A percentile compares a stretch with the other conserved stretches of the same genome.
Evolutionary conservation across 2,888 invertebrate genomes (phyloP).

Genomic region (Blera fallax): DNA sequence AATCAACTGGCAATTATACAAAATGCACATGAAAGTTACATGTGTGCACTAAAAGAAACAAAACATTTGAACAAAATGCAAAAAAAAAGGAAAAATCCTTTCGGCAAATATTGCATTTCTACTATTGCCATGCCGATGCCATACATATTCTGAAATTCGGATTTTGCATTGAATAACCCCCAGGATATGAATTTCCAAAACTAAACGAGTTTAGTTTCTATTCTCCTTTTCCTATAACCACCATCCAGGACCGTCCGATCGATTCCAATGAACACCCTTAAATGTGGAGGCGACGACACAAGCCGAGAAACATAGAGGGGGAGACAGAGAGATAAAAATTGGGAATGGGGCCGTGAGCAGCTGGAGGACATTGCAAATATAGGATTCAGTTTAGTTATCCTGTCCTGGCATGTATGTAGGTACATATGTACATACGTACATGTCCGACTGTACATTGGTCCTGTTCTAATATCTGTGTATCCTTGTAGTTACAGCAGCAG

Average conservation of each 20-base stretch:
- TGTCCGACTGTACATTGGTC: conserved; percentile 35
- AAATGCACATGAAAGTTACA: conserved; percentile 35
- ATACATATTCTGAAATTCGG: conserved; percentile 38
- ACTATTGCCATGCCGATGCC: conserved; percentile 21
- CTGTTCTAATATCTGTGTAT: conserved; percentile 8
- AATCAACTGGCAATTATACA: conserved; percentile 44
- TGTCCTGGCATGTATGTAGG: conserved; percentile 3
- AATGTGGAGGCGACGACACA: conserved; percentile 29
- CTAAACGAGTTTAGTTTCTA: conserved; percentile 54
- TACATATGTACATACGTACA: conserved; percentile 21
- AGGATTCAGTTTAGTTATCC: conserved; percentile 50
- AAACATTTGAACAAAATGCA: conserved; percentile 2
- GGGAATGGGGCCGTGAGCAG: background rate
- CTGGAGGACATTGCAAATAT: conserved; percentile 60
- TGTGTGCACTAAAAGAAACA: background rate
- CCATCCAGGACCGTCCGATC: conserved; percentile 22
- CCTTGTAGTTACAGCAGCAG: conserved; percentile 2
- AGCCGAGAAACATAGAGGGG: background rate
- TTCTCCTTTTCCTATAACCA: background rate
- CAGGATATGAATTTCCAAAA: conserved; percentile 63
- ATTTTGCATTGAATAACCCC: conserved; percentile 46
- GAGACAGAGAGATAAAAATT: background rate
- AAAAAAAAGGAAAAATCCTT: conserved; percentile 12
- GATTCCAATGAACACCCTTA: conserved; percentile 54
- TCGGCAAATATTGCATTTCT: conserved; percentile 50